Conservation (phyloP, 2,797 vertebrate species). For the Neosilurus hyrtlii region DNA sequence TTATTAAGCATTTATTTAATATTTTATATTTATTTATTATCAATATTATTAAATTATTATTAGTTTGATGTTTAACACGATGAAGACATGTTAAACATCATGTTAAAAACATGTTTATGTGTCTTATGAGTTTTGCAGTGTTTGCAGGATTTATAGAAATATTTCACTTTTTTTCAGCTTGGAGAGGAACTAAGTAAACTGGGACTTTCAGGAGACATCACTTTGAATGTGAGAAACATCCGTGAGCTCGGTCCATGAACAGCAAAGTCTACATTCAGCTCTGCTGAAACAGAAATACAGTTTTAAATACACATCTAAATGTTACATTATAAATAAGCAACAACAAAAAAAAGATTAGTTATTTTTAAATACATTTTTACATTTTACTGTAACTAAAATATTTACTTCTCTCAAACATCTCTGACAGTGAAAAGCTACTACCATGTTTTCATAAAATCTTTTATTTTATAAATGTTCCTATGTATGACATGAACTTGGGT, state of each 20-base stretch:
- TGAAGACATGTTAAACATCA: background rate
- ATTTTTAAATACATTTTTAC: too few species aligned
- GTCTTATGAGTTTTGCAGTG: too few species aligned
- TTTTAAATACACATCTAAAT: too few species aligned
- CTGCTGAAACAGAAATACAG: background rate
- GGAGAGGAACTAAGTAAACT: background rate
- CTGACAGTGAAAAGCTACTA: background rate
- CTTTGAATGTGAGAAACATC: slow-evolving; percentile 7
- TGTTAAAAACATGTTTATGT: too few species aligned
- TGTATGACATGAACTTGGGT: too few species aligned
- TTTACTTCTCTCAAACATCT: background rate
- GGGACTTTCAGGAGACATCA: background rate
- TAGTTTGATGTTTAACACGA: background rate
- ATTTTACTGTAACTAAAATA: background rate
- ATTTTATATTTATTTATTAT: too few species aligned
- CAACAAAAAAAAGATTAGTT: too few species aligned
- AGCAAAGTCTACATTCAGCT: background rate
- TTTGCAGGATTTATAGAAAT: background rate
- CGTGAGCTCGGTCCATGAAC: background rate
- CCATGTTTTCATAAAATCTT: background rate
- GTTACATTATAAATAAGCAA: too few species aligned
- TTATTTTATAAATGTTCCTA: too few species aligned
- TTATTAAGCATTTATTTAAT: too few species aligned
- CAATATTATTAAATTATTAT: background rate
- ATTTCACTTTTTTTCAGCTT: slow-evolving; percentile 4